These are phyloP conservation scores for Scaptomyza pallida DNA, from an alignment of 1,140 invertebrate species.

Conservation along the genomic window DNA sequence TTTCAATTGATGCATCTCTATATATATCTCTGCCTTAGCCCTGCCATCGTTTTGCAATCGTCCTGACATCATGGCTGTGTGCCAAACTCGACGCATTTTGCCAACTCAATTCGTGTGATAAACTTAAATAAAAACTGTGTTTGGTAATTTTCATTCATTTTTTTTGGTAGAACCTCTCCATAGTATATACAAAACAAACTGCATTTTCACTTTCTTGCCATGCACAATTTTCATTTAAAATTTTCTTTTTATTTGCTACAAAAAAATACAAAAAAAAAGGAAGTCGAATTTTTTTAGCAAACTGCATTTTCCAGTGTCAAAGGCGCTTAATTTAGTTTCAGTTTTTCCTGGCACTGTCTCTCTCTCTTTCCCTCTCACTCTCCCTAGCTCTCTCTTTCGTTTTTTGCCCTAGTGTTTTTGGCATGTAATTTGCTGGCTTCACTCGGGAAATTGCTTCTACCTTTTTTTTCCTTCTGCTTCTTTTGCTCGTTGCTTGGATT, in stretches of 20 bases:
- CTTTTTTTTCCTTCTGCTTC: background rate
- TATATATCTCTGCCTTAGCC: conserved; percentile 25
- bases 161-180: background rate
- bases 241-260: conserved; percentile 15
- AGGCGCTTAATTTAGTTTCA: conserved; percentile 76
- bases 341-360: conserved; percentile 14
- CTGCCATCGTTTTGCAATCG: background rate
- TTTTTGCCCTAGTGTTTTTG: conserved; percentile 71
- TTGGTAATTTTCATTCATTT: conserved; percentile 56
- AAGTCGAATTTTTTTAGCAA: conserved; percentile 30
- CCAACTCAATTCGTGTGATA: conserved; percentile 76
- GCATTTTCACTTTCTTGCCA: conserved; percentile 44
- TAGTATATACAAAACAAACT: conserved; percentile 3
- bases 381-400: conserved; percentile 9
- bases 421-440: conserved; percentile 73
- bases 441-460: conserved; percentile 71
- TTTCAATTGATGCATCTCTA: conserved; percentile 77
- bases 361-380: background rate
- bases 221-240: conserved; percentile 49
- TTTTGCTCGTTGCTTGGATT: conserved; percentile 6
- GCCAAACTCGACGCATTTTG: conserved; percentile 65
- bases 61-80: conserved; percentile 6
- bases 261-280: background rate
- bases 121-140: conserved; percentile 78
- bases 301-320: conserved; percentile 77